These are phyloP conservation scores for Solenopsis fugax DNA, from an alignment of 1,140 invertebrate genomes.

Conservation along the genomic window DNA sequence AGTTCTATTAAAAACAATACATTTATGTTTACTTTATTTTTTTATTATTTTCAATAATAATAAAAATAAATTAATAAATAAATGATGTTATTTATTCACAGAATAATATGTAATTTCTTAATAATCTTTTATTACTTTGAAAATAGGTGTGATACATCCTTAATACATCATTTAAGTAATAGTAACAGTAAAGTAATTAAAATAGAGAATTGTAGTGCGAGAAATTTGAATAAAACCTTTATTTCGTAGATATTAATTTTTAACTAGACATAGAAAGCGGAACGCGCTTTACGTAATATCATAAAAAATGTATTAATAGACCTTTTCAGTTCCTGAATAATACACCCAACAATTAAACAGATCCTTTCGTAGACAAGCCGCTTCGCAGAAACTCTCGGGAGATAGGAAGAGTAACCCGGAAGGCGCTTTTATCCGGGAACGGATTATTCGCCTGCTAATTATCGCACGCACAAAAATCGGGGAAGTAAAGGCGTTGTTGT, in stretches of 20 bases:
- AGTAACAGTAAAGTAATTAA: too few relatives aligned
- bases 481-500: constrained; percentile 6
- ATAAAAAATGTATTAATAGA: background rate
- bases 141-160: too few relatives aligned
- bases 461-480: constrained; percentile 20
- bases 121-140: too few relatives aligned
- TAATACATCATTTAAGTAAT: background rate
- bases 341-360: constrained; percentile 12
- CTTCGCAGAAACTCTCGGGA: background rate
- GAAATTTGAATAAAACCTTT: background rate
- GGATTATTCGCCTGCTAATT: constrained; percentile 32
- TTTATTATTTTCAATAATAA: too few relatives aligned
- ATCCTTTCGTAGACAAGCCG: background rate
- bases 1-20: too few relatives aligned
- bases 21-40: too few relatives aligned
- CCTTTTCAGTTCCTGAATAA: background rate
- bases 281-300: background rate
- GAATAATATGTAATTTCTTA: too few relatives aligned
- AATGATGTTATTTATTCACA: too few relatives aligned
- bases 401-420: background rate
- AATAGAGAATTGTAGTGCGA: background rate
- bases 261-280: background rate
- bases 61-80: too few relatives aligned
- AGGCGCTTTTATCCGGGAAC: background rate
- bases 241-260: background rate